phyloP scores from a whole-genome alignment of 2,888 invertebrate species.

The Hipparchia sbordonii region DNA sequence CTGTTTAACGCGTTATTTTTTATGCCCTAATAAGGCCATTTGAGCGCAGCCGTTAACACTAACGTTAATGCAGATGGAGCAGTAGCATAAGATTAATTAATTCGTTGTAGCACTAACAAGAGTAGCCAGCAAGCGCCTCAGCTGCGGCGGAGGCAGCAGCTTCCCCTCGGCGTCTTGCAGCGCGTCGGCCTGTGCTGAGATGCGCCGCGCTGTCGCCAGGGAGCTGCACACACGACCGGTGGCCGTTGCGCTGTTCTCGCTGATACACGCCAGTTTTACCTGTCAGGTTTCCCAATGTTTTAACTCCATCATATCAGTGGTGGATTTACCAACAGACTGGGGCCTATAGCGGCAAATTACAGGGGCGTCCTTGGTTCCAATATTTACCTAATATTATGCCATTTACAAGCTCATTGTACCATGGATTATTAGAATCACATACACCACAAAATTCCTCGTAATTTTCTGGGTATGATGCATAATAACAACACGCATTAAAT shows the following conservation, averaged over 20 bases:
- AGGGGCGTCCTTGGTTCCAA: too few species aligned
- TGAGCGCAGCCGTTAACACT: too few species aligned
- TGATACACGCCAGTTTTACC: conserved; percentile 77
- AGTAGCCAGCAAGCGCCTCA: conserved; percentile 89
- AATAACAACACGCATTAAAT: background rate
- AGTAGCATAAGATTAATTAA: background rate
- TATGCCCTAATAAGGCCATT: too few species aligned
- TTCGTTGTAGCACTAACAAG: conserved; percentile 72
- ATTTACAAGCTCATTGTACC: background rate
- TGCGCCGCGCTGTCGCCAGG: conserved; percentile 88
- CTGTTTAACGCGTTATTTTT: too few species aligned
- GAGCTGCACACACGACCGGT: conserved; percentile 55
- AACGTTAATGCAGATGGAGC: too few species aligned
- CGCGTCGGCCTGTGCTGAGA: conserved; percentile 71
- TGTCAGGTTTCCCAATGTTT: conserved; percentile 38
- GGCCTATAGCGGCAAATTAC: too few species aligned
- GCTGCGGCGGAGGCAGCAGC: conserved; percentile 88
- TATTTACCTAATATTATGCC: too few species aligned
- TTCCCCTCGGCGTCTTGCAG: conserved; percentile 89
- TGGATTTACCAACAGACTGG: too few species aligned
- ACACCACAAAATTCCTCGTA: background rate
- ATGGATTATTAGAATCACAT: background rate
- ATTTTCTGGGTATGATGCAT: background rate
- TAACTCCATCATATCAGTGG: too few species aligned
- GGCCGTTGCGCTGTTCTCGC: conserved; percentile 55